Evolutionary conservation across 1,140 invertebrate genomes (phyloP).

Genomic region (Procambarus clarkii): DNA sequence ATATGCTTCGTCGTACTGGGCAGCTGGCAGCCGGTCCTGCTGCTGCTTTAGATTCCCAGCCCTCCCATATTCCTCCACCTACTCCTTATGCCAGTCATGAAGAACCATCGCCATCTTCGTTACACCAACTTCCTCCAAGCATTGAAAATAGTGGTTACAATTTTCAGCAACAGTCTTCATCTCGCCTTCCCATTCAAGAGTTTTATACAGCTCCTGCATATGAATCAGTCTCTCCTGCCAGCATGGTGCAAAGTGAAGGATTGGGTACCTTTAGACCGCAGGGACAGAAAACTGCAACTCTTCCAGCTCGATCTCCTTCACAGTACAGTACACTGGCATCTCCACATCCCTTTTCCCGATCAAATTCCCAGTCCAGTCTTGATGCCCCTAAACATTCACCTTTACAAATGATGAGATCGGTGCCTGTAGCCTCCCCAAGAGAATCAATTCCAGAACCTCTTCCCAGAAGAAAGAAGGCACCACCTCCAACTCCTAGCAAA

Average conservation of each 20-base stretch:
- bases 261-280: neutral
- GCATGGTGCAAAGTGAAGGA: constrained; percentile 9
- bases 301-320: constrained; percentile 46
- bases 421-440: constrained; percentile 25
- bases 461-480: constrained; percentile 49
- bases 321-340: constrained; percentile 56
- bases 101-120: neutral
- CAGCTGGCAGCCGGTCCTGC: neutral
- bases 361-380: constrained; percentile 49
- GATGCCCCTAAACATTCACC: constrained; percentile 34
- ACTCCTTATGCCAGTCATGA: constrained; percentile 11
- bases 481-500: constrained; percentile 44
- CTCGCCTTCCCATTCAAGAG: constrained; percentile 50
- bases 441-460: constrained; percentile 52
- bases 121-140: neutral
- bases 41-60: neutral
- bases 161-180: constrained; percentile 18
- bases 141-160: constrained; percentile 29
- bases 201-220: constrained; percentile 59
- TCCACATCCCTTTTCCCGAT: constrained; percentile 62
- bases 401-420: constrained; percentile 19
- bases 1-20: constrained; percentile 57
- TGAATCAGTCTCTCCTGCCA: constrained; percentile 16
- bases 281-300: constrained; percentile 21
- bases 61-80: constrained; percentile 1